Evolutionary conservation across 2,113 vertebrate species (phyloP), one percentile per base, ranked within the genome.

Genomic region (Odocoileus hemionus): DNA sequence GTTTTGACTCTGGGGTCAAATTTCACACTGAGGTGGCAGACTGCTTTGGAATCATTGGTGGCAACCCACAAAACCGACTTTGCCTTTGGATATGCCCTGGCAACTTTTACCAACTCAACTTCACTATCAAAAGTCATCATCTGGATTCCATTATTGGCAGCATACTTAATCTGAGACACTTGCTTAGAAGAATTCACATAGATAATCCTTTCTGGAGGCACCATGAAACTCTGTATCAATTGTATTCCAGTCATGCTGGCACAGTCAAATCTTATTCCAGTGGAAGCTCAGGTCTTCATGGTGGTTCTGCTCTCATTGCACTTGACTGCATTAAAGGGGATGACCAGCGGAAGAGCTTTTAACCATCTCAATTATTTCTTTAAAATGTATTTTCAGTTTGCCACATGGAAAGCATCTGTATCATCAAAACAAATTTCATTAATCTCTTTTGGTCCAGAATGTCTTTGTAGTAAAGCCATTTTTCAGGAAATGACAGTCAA

Each of bases 81-180:
- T 96, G 99, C 99, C 98, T 99, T 99, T 33, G 99, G 99, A 96
- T 99, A 99, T 86, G 98, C 99, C 89, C 99, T 99, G 91, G 99
- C 99, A 82, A 99, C 99, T 98, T 99, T 99, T 99, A 99, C 99
- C 96, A 99, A 97, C 58, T 99, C 99, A 87, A 99, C 99, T 96
- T 99, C 99, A 28, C 99, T 99, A 96, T 99, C 99, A 98, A 99
- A 23, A 39, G 99, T 99, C 99, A 99, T 99, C 99, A 99, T 99
- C 98, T 99, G 99, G 86, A 99, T 99, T 36, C 99, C 99, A 11
- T 99, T 99, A 89, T 98, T 99, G 80, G 99, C 99, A 17, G 99
- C 99, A 89, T 99, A 99, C 97, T 99, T 99, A 91, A 99, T 99
- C 94, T 99, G 99, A 92, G 99, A 99, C 45, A 99, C 98, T 99